Evolutionary conservation across 2,888 invertebrate genomes (phyloP), one percentile per base, ranked within the genome.

Genomic region (Thymelicus sylvestris): DNA sequence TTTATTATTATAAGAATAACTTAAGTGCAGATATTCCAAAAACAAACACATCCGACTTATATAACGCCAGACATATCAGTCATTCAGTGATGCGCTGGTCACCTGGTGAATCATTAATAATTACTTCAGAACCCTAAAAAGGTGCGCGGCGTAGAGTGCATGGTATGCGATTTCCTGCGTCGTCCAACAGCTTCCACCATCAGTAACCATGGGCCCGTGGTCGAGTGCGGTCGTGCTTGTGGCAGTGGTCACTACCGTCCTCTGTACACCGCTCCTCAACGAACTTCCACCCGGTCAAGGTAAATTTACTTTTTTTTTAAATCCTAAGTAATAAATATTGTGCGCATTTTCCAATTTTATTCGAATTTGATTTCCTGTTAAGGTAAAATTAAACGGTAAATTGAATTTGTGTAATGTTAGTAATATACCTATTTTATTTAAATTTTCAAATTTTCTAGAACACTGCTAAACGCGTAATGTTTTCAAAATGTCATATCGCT

Each of bases 131-230:
- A 19, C 19, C 19, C 19, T 19, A 65, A 70, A 65, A 70, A 65
- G 64, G 64, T 65, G 64, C 69, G 69, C 64, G 60, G 19, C 13
- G 38, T 31, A 24, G 44, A 41, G 41, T 63, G 68, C 68, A 68
- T 47, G 62, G 67, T 55, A 63, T 63, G 63, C 63, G 68, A 47
- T 68, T 63, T 63, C 62, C 68, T 57, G 62, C 62, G 63, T n/a
- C 44, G 47, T 13, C 24, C 6, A n/a, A 7, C 38, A 57, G 24
- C 59, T 24, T 41, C 52, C 77, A 74, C 60, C 75, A 75, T 76
- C 88, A 92, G 91, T 93, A 85, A 81, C 80, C 85, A 93, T 93
- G 93, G 86, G 85, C 81, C 82, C 86, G 85, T 83, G 86, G 83
- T 76, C 78, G 79, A 80, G 81, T 80, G 79, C 84, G 78, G 84